Evolutionary conservation across 2,113 vertebrate genomes (phyloP).

Genomic region (Hemicordylus capensis): DNA sequence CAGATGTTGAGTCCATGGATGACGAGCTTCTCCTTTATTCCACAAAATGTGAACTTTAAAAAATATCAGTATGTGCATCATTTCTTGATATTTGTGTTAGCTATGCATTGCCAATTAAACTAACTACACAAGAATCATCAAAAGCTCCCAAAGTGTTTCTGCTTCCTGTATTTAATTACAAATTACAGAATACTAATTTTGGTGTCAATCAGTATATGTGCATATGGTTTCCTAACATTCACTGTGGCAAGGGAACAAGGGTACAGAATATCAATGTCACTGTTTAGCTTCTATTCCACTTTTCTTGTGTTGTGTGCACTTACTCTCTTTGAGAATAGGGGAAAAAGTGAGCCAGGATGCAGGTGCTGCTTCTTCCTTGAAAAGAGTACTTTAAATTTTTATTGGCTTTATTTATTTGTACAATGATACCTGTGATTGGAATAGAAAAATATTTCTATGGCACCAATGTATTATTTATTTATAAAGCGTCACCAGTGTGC

Average conservation of each 20-base stretch:
- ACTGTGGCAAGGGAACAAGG: background rate
- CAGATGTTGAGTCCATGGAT: too few relatives aligned
- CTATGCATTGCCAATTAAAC: constrained; percentile 53
- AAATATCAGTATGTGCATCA: constrained; percentile 14
- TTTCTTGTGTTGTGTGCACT: background rate
- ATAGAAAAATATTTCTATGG: background rate
- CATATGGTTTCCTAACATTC: constrained; percentile 42
- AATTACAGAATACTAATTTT: constrained; percentile 67
- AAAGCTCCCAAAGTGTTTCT: constrained; percentile 60
- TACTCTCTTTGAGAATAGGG: background rate
- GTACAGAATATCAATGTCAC: constrained; percentile 56
- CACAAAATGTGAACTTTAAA: constrained; percentile 13
- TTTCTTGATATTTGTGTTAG: constrained; percentile 34
- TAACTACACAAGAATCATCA: constrained; percentile 59
- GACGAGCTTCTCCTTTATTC: too few relatives aligned
- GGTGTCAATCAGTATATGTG: constrained; percentile 68
- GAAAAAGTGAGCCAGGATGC: accelerated
- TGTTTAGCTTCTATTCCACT: constrained; percentile 7
- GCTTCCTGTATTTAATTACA: constrained; percentile 73
- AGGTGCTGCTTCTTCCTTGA: background rate
- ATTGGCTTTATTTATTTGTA: background rate
- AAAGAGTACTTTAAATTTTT: constrained; percentile 12
- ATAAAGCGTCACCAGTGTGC: background rate
- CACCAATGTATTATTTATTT: background rate
- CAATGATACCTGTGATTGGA: accelerated